Base-by-base conservation (phyloP, 2,113 vertebrate species). In the Oryzias curvinotus region DNA sequence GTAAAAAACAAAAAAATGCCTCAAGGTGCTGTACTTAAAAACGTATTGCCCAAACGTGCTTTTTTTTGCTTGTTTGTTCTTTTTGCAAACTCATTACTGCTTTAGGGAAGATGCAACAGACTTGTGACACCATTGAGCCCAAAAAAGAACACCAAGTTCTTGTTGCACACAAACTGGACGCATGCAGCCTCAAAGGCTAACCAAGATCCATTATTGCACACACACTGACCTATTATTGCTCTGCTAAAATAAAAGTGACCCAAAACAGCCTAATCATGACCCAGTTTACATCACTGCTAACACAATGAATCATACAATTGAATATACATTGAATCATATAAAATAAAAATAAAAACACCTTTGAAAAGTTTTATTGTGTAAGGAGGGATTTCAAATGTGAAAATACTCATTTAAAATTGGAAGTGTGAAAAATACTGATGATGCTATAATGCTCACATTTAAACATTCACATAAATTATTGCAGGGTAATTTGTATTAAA, bases 81-180 rank as follows among this genome's bases (percentile, higher is more conserved):
- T 44, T 69, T 36, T 47, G 19, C 44, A 77, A 36, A 12, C 43
- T 42, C 1, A 3, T 42, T n/a, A 44, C 14, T 46, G 68, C 72
- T 62, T 76, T 25, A 54, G 71, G 80, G 54, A 25, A 68, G 68
- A 14, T 55, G 21, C 26, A 41, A 57, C 59, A 30, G 71, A 63
- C 52, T 67, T 70, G 63, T 66, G 43, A 26, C 65, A 51, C 67
- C 43, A 63, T 42, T 56, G 36, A 47, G 51, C 36, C 48, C 14
- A n/a, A 54, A 67, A 23, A 58, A 7, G 41, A 57, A 26, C 59
- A 58, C n/a, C 6, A 7, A 8, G 4, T 16, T 19, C 7, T 1
- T 18, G 23, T 13, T 7, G 19, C 18, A 45, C 46, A 66, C 26
- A 60, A 14, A 30, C 19, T 19, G 7, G 19, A 36, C 15, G 16